Percentiles rank a stretch among this genome's conserved stretches.
phyloP scores from a whole-genome alignment of 2,888 invertebrate species.

The Hypselothyrea guttata region DNA sequence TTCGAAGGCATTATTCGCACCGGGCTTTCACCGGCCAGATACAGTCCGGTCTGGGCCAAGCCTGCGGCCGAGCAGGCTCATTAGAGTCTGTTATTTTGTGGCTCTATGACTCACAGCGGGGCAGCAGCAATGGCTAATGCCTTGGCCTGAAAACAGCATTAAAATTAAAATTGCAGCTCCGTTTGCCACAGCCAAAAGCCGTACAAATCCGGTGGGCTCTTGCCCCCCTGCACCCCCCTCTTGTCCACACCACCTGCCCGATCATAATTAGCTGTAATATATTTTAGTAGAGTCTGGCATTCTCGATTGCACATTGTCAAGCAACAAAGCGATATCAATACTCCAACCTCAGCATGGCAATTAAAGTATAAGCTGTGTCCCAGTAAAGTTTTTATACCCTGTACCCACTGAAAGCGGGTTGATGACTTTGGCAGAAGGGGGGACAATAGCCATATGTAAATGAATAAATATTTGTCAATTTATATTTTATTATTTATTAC shows the following conservation, averaged over 20 bases:
- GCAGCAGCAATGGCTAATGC: conserved; percentile 11
- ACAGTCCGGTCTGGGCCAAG: conserved; percentile 25
- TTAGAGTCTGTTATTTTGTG: conserved; percentile 43
- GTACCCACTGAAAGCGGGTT: too few species aligned
- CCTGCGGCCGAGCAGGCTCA: conserved; percentile 50
- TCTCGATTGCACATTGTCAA: conserved; percentile 23
- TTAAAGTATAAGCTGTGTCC: too few species aligned
- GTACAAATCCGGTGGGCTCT: conserved; percentile 59
- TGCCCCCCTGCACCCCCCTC: conserved; percentile 37
- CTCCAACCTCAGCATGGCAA: not conserved
- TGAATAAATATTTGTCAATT: too few species aligned
- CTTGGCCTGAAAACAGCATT: conserved; percentile 58
- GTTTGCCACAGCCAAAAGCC: conserved; percentile 41
- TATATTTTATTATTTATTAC: too few species aligned
- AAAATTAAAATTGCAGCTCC: conserved; percentile 35
- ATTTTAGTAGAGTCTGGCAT: conserved; percentile 33
- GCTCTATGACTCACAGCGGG: conserved; percentile 56
- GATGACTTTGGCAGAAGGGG: too few species aligned
- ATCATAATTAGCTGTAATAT: conserved; percentile 70
- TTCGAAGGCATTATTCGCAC: conserved; percentile 25
- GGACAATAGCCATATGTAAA: too few species aligned
- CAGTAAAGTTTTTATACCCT: too few species aligned
- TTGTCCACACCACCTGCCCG: too few species aligned
- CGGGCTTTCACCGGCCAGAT: conserved; percentile 58
- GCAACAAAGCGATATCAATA: conserved; percentile 3